phyloP scores from a whole-genome alignment of 2,888 invertebrate genomes.

The Dioctria linearis region DNA sequence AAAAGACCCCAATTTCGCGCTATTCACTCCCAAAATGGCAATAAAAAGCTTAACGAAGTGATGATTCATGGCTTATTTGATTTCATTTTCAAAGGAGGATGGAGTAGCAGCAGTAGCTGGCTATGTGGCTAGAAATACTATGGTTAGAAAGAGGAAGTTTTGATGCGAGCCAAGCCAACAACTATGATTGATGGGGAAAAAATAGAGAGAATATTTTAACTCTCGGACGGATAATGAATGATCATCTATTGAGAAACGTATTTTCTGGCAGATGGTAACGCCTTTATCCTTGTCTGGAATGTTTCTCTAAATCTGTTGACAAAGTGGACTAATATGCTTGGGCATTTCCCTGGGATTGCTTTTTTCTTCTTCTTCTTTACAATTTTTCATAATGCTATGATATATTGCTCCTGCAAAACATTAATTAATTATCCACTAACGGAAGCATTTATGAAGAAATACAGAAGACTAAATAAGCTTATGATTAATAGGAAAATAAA shows the following conservation, averaged over 20 bases:
- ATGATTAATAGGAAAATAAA: too few relatives aligned
- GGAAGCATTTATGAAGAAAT: too few relatives aligned
- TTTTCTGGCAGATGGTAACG: background rate
- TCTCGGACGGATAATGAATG: background rate
- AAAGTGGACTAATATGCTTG: background rate
- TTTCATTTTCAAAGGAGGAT: background rate
- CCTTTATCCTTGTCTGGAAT: background rate
- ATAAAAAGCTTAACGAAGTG: slow-evolving; percentile 16
- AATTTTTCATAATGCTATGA: background rate
- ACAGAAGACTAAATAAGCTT: too few relatives aligned
- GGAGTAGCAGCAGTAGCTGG: too few relatives aligned
- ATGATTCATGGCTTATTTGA: slow-evolving; percentile 22
- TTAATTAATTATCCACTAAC: too few relatives aligned
- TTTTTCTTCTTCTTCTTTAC: background rate
- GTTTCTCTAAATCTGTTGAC: slow-evolving; percentile 5
- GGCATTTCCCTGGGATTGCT: background rate
- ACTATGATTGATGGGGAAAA: slow-evolving; percentile 13
- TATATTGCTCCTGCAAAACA: background rate
- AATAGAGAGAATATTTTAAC: slow-evolving; percentile 12
- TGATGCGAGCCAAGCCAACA: background rate
- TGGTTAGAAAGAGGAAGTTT: background rate
- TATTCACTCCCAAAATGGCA: background rate
- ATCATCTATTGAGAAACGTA: background rate
- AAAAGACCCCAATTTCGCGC: slow-evolving; percentile 4
- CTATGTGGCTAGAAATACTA: too few relatives aligned